These are phyloP conservation scores for Enteromius thamalakanensis DNA, from an alignment of 2,797 vertebrate species.

Conservation along the genomic window DNA sequence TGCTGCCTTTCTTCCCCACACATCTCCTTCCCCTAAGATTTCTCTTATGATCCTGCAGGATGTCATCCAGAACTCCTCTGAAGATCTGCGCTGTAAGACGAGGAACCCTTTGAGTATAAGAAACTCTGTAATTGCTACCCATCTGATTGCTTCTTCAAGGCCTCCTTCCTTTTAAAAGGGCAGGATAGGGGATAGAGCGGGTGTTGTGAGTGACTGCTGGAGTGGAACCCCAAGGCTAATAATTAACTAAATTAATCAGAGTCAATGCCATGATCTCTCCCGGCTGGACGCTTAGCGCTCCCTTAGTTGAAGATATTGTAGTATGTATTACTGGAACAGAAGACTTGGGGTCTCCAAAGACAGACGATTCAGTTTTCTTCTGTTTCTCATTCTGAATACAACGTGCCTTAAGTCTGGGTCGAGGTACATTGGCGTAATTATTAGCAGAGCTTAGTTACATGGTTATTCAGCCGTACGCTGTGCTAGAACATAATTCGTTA, in stretches of 20 bases:
- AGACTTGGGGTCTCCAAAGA: slow-evolving; percentile 58
- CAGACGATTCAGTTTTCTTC: slow-evolving; percentile 1
- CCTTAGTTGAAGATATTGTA: slow-evolving; percentile 62
- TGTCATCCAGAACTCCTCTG: slow-evolving; percentile 50
- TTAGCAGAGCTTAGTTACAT: slow-evolving; percentile 1
- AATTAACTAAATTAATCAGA: slow-evolving; percentile 82
- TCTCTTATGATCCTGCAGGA: slow-evolving; percentile 21
- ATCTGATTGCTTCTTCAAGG: slow-evolving; percentile 64
- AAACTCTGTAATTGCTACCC: slow-evolving; percentile 76
- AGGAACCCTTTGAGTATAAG: slow-evolving; percentile 64
- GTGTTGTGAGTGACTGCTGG: slow-evolving; percentile 54
- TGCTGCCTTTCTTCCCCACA: slow-evolving; percentile 16
- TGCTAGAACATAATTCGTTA: slow-evolving; percentile 16
- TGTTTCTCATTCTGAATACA: slow-evolving; percentile 11
- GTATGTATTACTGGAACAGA: slow-evolving; percentile 65
- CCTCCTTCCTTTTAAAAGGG: slow-evolving; percentile 55
- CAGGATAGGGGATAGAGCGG: slow-evolving; percentile 54
- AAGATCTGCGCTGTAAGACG: slow-evolving; percentile 26
- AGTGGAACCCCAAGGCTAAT: slow-evolving; percentile 74
- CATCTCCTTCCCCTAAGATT: slow-evolving; percentile 26
- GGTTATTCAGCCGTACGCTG: neutral
- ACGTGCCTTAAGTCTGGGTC: neutral
- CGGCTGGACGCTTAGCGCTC: slow-evolving; percentile 69
- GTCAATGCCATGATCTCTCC: slow-evolving; percentile 70
- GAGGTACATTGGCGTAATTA: slow-evolving; percentile 36